phyloP scores from a whole-genome alignment of 2,888 invertebrate species.

The Cheilosia vulpina region DNA sequence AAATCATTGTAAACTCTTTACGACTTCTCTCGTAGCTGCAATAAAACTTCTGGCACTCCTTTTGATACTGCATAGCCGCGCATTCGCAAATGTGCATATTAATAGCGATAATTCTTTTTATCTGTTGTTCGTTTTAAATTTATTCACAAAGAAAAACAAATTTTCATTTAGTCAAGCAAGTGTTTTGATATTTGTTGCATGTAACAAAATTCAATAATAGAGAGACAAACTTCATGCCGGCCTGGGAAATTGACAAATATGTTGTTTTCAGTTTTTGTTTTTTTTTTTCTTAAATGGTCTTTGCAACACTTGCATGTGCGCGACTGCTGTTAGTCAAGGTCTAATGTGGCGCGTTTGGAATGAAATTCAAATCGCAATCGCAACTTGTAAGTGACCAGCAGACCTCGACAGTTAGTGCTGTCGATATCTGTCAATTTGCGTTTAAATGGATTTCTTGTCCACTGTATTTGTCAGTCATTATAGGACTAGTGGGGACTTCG shows the following conservation, averaged over 20 bases:
- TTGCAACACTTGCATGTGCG: slow-evolving; percentile 15
- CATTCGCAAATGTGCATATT: slow-evolving; percentile 61
- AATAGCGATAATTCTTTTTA: slow-evolving; percentile 26
- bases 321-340: slow-evolving; percentile 29
- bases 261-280: slow-evolving; percentile 32
- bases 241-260: slow-evolving; percentile 52
- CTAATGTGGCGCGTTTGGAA: slow-evolving; percentile 9
- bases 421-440: slow-evolving; percentile 54
- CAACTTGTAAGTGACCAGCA: slow-evolving; percentile 36
- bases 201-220: slow-evolving; percentile 32
- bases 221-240: slow-evolving; percentile 30
- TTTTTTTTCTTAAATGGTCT: slow-evolving; percentile 37
- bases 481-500: slow-evolving; percentile 1
- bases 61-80: slow-evolving; percentile 19
- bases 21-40: slow-evolving; percentile 52
- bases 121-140: slow-evolving; percentile 14
- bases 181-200: slow-evolving; percentile 40
- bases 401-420: slow-evolving; percentile 50
- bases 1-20: slow-evolving; percentile 68
- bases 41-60: slow-evolving; percentile 64
- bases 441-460: slow-evolving; percentile 34
- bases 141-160: slow-evolving; percentile 56
- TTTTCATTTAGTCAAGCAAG: slow-evolving; percentile 62
- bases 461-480: slow-evolving; percentile 20
- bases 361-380: slow-evolving; percentile 41